Evolutionary conservation across 2,888 invertebrate genomes (phyloP).

Genomic region (Thysanoteuthis rhombus): DNA sequence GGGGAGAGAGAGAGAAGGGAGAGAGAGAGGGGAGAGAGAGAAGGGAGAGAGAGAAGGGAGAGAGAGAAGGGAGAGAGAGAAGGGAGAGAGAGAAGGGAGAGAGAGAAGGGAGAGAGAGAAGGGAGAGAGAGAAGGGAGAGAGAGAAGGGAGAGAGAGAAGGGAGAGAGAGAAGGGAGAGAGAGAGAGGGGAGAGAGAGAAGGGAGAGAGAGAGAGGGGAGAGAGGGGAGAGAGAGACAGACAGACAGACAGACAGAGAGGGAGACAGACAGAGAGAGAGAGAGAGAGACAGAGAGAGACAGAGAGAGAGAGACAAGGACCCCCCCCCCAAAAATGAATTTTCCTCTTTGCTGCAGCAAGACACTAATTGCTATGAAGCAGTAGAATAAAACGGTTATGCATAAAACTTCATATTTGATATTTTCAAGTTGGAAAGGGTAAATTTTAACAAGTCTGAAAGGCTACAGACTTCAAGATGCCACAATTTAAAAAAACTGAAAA

Average conservation of each 20-base stretch:
- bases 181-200: not conserved
- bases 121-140: too few species aligned
- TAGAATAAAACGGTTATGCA: not conserved
- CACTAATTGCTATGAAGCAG: not conserved
- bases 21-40: not conserved
- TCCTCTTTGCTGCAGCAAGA: too few species aligned
- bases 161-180: not conserved
- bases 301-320: not conserved
- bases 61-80: not conserved
- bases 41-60: not conserved
- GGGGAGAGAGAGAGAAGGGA: not conserved
- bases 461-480: not conserved
- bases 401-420: not conserved
- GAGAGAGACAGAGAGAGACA: not conserved
- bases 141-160: too few species aligned
- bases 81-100: not conserved
- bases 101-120: not conserved
- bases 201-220: not conserved
- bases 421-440: not conserved
- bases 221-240: not conserved
- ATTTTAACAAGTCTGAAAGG: not conserved
- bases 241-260: not conserved
- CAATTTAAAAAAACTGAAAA: not conserved
- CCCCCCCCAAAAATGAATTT: too few species aligned
- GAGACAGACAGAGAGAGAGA: not conserved